Base-by-base conservation (phyloP, 2,797 vertebrate genomes). In the Nasua narica region DNA sequence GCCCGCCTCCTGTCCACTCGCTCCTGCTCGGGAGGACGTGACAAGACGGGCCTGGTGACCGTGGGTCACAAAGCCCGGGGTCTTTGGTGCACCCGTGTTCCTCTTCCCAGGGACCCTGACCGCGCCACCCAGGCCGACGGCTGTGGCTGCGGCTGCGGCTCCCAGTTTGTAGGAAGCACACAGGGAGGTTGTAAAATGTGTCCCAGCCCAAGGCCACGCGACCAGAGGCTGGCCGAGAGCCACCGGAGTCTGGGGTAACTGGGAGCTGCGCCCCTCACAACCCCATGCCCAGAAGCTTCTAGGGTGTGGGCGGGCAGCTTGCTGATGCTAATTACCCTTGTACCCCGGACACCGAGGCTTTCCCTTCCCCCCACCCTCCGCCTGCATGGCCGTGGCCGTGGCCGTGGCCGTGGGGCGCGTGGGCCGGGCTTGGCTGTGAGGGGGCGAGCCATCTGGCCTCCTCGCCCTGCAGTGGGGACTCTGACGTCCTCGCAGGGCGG, bases 41-140 rank as follows among this genome's bases (percentile, higher is more conserved):
- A 48, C 32, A 25, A 2, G 54, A 62, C 5, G 12, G 19, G 48
- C 32, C 6, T 5, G 21, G 37, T 35, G 54, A 27, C 37, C 1
- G 25, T 27, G 1, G 14, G 9, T n/a, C n/a, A n/a, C n/a, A n/a
- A n/a, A n/a, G n/a, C n/a, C n/a, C n/a, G 1, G 14, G 9, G 10
- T 25, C 32, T 3, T 9, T 2, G 0, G n/a, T 0, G 56, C 40
- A 6, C 32, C 32, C 8, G 37, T 0, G 2, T 0, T 0, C 13
- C 0, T 46, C 5, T 15, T 19, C 25, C 11, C 40, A 0, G 6
- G 37, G 19, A 1, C 40, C 12, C 52, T 9, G 43, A 62, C 35
- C 19, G 1, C 1, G 46, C 15, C 70, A 3, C 16, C 12, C 0
- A 29, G 74, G 37, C 58, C 60, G 4, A 3, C 1, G 69, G 29